Evolutionary conservation across 2,797 vertebrate genomes (phyloP).

Genomic region (Parambassis ranga): DNA sequence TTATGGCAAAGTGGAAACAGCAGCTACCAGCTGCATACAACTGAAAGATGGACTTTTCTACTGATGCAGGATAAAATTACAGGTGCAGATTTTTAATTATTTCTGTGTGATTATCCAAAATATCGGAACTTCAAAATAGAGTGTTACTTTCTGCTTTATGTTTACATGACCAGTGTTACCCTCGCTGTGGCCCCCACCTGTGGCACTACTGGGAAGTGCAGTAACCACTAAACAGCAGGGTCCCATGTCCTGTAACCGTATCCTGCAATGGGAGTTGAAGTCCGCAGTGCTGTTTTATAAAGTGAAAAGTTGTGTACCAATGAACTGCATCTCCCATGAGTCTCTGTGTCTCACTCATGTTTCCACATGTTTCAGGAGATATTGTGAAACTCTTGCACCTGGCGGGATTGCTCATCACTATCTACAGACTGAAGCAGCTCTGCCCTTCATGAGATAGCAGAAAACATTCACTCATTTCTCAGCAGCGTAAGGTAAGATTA

Average conservation of each 20-base stretch:
- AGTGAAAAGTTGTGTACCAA: not conserved
- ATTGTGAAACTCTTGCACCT: slow-evolving; percentile 68
- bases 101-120: no score
- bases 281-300: slow-evolving; percentile 13
- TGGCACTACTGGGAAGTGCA: slow-evolving; percentile 35
- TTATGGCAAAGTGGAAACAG: no score
- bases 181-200: not conserved
- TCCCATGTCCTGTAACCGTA: slow-evolving; percentile 12
- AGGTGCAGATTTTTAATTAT: no score
- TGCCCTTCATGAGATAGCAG: slow-evolving; percentile 12
- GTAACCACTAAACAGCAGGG: slow-evolving; percentile 2
- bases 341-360: slow-evolving; percentile 14
- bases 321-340: slow-evolving; percentile 78
- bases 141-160: no score
- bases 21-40: no score
- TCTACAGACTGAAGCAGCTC: slow-evolving; percentile 29
- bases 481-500: slow-evolving; percentile 57
- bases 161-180: no score
- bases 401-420: slow-evolving; percentile 48
- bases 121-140: no score
- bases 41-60: no score
- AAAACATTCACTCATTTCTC: not conserved
- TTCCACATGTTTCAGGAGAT: slow-evolving; percentile 37
- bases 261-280: slow-evolving; percentile 69
- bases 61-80: no score